Evolutionary conservation across 2,888 invertebrate species (phyloP).

Genomic region (Antheraea assamensis): DNA sequence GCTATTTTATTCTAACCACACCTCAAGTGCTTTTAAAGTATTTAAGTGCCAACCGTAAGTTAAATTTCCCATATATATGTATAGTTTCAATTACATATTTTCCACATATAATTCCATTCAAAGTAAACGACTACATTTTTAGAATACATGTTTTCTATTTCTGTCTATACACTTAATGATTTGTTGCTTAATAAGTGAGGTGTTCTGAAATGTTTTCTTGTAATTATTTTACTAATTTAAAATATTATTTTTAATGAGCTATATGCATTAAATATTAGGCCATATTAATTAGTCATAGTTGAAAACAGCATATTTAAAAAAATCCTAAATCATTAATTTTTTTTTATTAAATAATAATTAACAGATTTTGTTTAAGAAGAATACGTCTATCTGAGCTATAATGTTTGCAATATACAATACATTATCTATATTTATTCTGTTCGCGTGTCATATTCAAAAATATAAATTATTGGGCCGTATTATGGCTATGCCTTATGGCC

Average conservation of each 20-base stretch:
- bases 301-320: neutral
- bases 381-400: neutral
- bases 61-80: neutral
- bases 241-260: neutral
- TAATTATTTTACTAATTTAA: neutral
- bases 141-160: neutral
- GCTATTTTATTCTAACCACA: neutral
- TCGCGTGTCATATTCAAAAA: neutral
- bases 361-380: neutral
- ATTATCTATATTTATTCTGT: too few relatives aligned
- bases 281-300: neutral
- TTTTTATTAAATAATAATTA: neutral
- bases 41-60: neutral
- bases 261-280: neutral
- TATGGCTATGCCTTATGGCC: too few relatives aligned
- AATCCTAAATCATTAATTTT: neutral
- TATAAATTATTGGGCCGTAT: neutral
- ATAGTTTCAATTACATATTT: conserved; percentile 4
- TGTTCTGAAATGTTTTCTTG: neutral
- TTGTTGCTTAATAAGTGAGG: neutral
- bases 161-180: neutral
- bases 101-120: neutral
- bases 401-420: too few relatives aligned
- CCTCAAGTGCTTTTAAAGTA: neutral
- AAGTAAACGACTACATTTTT: conserved; percentile 7